phyloP scores from a whole-genome alignment of 1,140 invertebrate genomes.

The Lepidurus apus region DNA sequence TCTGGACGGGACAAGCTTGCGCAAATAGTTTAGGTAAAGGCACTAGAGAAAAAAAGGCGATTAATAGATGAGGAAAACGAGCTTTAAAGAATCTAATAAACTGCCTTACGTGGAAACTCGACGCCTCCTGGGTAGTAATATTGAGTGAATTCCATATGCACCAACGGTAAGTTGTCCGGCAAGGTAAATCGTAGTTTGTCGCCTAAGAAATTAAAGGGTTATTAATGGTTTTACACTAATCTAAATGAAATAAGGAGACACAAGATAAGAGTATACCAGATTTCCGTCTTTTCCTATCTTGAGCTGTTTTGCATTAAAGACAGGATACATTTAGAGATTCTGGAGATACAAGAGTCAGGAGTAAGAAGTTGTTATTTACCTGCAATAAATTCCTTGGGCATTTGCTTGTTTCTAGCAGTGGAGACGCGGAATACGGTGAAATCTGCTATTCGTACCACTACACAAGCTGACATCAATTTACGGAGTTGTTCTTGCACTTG shows the following conservation, averaged over 20 bases:
- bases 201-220: slow-evolving; percentile 51
- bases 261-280: slow-evolving; percentile 23
- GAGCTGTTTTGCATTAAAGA: slow-evolving; percentile 26
- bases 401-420: slow-evolving; percentile 61
- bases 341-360: not conserved
- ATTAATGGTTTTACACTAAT: not conserved
- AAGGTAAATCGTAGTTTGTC: slow-evolving; percentile 76
- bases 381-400: slow-evolving; percentile 70
- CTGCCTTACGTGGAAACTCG: slow-evolving; percentile 76
- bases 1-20: slow-evolving; percentile 78
- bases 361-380: slow-evolving; percentile 50
- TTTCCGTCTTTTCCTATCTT: slow-evolving; percentile 31
- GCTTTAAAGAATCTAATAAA: not conserved
- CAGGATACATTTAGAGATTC: not conserved
- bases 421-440: slow-evolving; percentile 78
- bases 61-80: slow-evolving; percentile 22
- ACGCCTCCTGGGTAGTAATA: slow-evolving; percentile 95
- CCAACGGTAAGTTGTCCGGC: slow-evolving; percentile 77
- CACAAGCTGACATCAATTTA: slow-evolving; percentile 86
- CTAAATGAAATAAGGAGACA: slow-evolving; percentile 9
- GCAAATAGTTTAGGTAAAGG: slow-evolving; percentile 88
- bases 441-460: slow-evolving; percentile 82
- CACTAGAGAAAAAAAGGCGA: slow-evolving; percentile 55
- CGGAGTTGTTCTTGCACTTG: slow-evolving; percentile 64
- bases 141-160: slow-evolving; percentile 93